phyloP scores from a whole-genome alignment of 2,888 invertebrate genomes.

The Drosophila prolongata region DNA sequence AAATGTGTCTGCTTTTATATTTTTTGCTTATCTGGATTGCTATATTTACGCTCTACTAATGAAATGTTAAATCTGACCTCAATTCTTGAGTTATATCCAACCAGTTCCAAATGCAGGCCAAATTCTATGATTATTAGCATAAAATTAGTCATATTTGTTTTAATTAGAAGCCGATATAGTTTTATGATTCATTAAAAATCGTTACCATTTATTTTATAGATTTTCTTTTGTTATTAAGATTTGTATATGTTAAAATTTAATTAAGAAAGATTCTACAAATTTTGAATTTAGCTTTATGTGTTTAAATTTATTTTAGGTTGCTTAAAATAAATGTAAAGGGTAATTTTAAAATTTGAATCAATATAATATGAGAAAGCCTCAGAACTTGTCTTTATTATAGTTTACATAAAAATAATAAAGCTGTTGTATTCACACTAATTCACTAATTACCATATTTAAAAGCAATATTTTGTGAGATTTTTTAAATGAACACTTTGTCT shows the following conservation, averaged over 20 bases:
- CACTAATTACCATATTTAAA: not conserved
- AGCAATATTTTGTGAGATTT: not conserved
- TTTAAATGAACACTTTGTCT: not conserved
- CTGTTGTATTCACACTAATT: too few species aligned
- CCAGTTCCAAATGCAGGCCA: slow-evolving; percentile 32
- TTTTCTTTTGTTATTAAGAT: too few species aligned
- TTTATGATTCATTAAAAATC: not conserved
- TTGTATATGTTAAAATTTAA: too few species aligned
- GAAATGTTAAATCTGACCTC: slow-evolving; percentile 30
- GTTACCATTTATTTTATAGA: too few species aligned
- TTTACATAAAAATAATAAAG: too few species aligned
- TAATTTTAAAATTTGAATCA: too few species aligned
- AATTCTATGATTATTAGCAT: slow-evolving; percentile 24
- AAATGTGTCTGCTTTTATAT: not conserved
- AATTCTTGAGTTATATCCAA: slow-evolving; percentile 29
- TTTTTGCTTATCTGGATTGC: slow-evolving; percentile 8
- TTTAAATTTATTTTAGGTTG: too few species aligned
- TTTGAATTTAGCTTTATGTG: too few species aligned
- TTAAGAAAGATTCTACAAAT: too few species aligned
- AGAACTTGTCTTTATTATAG: too few species aligned
- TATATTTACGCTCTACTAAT: slow-evolving; percentile 10
- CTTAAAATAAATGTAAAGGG: too few species aligned
- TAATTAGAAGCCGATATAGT: not conserved
- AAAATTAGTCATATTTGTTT: slow-evolving; percentile 14
- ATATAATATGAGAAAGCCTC: too few species aligned